phyloP scores from a whole-genome alignment of 2,797 vertebrate species.

The Mycteria americana region DNA sequence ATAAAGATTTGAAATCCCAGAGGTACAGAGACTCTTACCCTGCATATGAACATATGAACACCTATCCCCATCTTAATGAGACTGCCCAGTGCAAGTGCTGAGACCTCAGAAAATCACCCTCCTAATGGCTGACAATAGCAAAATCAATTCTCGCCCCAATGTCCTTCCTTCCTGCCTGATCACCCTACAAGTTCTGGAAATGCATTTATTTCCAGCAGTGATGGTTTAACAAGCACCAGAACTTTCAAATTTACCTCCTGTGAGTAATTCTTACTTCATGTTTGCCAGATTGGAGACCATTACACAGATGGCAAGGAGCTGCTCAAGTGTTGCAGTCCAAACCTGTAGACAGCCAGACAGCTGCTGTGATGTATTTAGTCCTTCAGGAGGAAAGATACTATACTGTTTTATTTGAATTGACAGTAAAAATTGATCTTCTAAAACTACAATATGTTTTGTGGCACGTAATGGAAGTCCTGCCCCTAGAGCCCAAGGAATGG shows the following conservation, averaged over 20 bases:
- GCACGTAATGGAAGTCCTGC: background rate
- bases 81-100: background rate
- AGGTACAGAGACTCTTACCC: background rate
- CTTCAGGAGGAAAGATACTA: background rate
- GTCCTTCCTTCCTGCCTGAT: background rate
- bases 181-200: background rate
- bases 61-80: background rate
- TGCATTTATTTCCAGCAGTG: background rate
- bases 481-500: accelerated
- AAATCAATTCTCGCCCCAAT: background rate
- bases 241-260: background rate
- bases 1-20: background rate
- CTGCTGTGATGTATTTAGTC: background rate
- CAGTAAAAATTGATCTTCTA: background rate
- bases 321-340: background rate
- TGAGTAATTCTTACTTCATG: background rate
- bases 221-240: background rate
- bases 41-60: background rate
- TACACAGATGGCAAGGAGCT: background rate
- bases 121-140: background rate
- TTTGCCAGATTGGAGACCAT: background rate
- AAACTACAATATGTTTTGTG: background rate
- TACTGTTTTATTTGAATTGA: background rate
- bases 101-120: background rate
- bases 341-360: background rate